phyloP scores from a whole-genome alignment of 2,797 vertebrate genomes.

The Cossypha caffra region DNA sequence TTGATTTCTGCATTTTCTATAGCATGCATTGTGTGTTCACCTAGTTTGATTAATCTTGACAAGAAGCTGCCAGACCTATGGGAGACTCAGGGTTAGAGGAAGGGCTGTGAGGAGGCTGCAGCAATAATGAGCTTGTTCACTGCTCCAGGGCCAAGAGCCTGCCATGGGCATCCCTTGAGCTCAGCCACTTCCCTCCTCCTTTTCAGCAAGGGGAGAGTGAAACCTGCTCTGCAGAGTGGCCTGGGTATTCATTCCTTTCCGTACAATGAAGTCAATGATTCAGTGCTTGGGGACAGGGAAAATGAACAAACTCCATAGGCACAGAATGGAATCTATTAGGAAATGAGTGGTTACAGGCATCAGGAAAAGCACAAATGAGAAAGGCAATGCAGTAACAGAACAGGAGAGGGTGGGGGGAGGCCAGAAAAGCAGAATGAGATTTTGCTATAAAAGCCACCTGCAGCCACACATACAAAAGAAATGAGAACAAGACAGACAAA shows the following conservation, averaged over 20 bases:
- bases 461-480: conserved; percentile 39
- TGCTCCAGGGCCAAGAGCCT: not conserved
- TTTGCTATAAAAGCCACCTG: conserved; percentile 48
- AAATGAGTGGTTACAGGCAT: not conserved
- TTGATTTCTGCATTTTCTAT: not conserved
- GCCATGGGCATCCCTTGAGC: not conserved
- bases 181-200: not conserved
- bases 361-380: conserved; percentile 26
- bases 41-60: not conserved
- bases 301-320: not conserved
- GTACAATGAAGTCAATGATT: not conserved
- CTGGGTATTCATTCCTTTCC: not conserved
- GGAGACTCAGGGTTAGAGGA: not conserved
- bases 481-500: conserved; percentile 39
- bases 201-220: not conserved
- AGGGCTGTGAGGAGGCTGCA: not conserved
- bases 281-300: not conserved
- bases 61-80: not conserved
- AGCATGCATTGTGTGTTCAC: not conserved
- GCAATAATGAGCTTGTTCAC: not conserved
- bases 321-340: not conserved
- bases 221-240: not conserved
- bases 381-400: not conserved
- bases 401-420: not conserved
- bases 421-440: not conserved